Conservation (phyloP, 2,113 vertebrate species). For the Hyla sarda region DNA sequence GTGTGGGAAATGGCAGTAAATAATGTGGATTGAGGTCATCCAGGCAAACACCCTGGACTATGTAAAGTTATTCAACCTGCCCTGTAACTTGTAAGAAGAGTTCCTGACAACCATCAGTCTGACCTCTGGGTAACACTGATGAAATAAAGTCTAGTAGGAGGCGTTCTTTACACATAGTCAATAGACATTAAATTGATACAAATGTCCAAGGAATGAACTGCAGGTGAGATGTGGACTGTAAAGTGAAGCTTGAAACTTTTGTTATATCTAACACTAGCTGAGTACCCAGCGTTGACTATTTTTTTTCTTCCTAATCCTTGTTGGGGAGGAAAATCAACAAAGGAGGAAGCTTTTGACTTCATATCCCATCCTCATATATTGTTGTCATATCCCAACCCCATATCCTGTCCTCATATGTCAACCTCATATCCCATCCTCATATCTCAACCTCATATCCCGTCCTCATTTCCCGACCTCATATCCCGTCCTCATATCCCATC, state of each 20-base stretch:
- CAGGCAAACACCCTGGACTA: not conserved
- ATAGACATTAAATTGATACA: conserved; percentile 27
- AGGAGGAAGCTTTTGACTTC: too few species aligned
- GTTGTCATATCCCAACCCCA: too few species aligned
- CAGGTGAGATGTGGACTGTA: not conserved
- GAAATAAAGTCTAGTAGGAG: not conserved
- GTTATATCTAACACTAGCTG: too few species aligned
- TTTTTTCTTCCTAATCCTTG: too few species aligned
- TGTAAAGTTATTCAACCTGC: conserved; percentile 22
- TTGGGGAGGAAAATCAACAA: too few species aligned
- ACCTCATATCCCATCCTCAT: too few species aligned
- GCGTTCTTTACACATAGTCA: conserved; percentile 25
- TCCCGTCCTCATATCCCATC: too few species aligned
- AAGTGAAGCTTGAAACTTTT: not conserved
- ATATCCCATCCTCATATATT: too few species aligned
- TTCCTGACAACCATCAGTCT: not conserved
- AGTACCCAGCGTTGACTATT: too few species aligned
- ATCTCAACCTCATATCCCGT: too few species aligned
- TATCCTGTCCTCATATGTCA: too few species aligned
- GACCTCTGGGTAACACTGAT: not conserved
- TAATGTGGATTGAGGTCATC: conserved; percentile 3
- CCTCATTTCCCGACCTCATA: too few species aligned
- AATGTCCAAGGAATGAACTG: conserved; percentile 1
- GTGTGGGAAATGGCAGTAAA: conserved; percentile 37
- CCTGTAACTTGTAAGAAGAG: conserved; percentile 13